Evolutionary conservation across 1,140 invertebrate genomes (phyloP).

Genomic region (Belonocnema kinseyi): DNA sequence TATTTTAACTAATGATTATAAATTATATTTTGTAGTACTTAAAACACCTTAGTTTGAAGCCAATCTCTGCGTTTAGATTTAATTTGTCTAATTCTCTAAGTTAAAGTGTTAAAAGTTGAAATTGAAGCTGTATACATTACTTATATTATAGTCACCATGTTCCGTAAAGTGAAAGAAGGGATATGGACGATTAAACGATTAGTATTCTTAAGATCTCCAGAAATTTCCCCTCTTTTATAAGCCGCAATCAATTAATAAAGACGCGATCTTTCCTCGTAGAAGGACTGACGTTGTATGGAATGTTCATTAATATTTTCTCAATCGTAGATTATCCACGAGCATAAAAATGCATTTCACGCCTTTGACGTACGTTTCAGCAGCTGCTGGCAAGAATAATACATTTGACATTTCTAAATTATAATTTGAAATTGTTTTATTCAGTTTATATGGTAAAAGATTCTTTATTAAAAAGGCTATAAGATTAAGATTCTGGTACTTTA

Average conservation of each 20-base stretch:
- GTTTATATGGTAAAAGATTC: no score
- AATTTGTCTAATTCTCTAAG: no score
- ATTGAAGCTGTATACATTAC: no score
- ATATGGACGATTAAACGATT: conserved; percentile 18
- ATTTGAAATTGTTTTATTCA: no score
- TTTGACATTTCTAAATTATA: no score
- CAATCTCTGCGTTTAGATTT: no score
- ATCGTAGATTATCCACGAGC: conserved; percentile 11
- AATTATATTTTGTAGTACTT: no score
- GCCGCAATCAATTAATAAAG: conserved; percentile 9
- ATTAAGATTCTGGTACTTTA: no score
- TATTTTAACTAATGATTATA: no score
- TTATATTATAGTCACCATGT: neutral
- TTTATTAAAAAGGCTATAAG: no score
- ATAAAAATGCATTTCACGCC: conserved; percentile 27
- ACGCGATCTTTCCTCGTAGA: neutral
- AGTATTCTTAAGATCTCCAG: conserved; percentile 6
- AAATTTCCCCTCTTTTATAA: conserved; percentile 2
- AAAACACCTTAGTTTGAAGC: no score
- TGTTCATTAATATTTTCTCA: conserved; percentile 23
- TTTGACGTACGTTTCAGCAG: conserved; percentile 8
- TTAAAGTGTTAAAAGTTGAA: no score
- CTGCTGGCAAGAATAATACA: neutral
- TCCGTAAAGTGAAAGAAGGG: conserved; percentile 2
- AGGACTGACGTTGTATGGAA: conserved; percentile 21